Base-by-base conservation (phyloP, 1,140 invertebrate species). In the Halesus radiatus region DNA sequence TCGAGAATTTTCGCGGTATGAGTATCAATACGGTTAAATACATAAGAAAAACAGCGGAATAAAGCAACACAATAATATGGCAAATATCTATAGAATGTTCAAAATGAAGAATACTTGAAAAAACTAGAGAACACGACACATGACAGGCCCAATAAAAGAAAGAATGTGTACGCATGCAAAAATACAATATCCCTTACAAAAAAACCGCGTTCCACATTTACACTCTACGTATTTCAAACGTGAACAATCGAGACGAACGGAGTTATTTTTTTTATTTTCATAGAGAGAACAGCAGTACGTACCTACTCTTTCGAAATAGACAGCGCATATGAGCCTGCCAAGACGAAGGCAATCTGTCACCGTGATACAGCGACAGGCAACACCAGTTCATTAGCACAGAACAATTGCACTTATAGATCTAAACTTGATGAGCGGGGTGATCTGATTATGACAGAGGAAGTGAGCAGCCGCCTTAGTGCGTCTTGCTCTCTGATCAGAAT, bases 331-430 rank as follows among this genome's bases (percentile, higher is more conserved):
- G n/a, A 72, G 62, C 37, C 10, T 72, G 68, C 68, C 68, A 72
- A 72, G 68, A 72, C n/a, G 50, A 52, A 50, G 68, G 68, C 68
- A 72, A 72, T 72, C 68, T 22, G 68, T 72, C 68, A 72, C 68
- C 37, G 68, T 16, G 20, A 52, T 32, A 29, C 26, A n/a, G n/a
- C n/a, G n/a, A n/a, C n/a, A n/a, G 37, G 37, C 10, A 45, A 45
- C 62, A 26, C 29, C 62, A 15, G 62, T 66, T 66, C 62, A 66
- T 66, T 66, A 66, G 62, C 62, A 66, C 62, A 66, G 26, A 66
- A 66, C 62, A 66, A 66, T 66, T 32, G 62, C 62, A 66, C n/a
- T n/a, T n/a, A n/a, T 29, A 32, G 62, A 66, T 66, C 26, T 15
- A 66, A 66, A 66, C 10, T 66, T 66, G 62, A 66, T 66, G 22